These are phyloP conservation scores for Naso thynnoides DNA, from an alignment of 2,797 vertebrate species.

Conservation along the genomic window DNA sequence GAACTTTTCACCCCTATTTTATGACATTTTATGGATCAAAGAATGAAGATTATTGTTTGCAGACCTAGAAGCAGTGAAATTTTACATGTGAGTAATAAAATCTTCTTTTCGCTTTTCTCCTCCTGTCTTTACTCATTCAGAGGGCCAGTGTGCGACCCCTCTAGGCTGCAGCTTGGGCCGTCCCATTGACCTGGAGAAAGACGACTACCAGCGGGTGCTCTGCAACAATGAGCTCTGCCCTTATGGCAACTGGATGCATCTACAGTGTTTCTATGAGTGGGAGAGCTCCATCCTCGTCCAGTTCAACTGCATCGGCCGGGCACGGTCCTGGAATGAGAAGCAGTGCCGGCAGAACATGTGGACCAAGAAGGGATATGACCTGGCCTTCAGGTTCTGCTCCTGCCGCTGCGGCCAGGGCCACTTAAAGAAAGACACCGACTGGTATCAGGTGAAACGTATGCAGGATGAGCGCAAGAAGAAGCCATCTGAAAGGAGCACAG, in stretches of 20 bases:
- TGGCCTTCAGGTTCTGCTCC: slow-evolving; percentile 98
- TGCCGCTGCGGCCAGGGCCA: slow-evolving; percentile 98
- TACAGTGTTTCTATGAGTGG: slow-evolving; percentile 99
- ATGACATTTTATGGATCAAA: too few relatives aligned
- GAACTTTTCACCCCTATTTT: too few relatives aligned
- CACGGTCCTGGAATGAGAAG: slow-evolving; percentile 99
- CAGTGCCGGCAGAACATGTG: slow-evolving; percentile 99
- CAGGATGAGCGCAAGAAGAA: slow-evolving; percentile 97
- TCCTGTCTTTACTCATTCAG: slow-evolving; percentile 76
- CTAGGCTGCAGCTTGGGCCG: slow-evolving; percentile 93
- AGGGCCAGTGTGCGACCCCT: slow-evolving; percentile 93
- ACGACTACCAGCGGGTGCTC: slow-evolving; percentile 97
- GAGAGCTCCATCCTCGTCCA: slow-evolving; percentile 99
- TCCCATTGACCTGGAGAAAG: slow-evolving; percentile 94
- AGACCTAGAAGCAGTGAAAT: not conserved
- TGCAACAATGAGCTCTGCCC: slow-evolving; percentile 98
- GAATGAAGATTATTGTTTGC: too few relatives aligned
- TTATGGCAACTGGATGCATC: slow-evolving; percentile 96
- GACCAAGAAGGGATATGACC: slow-evolving; percentile 99
- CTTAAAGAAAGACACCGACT: slow-evolving; percentile 98
- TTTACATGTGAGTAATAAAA: not conserved
- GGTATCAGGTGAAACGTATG: slow-evolving; percentile 97
- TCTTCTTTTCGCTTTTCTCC: too few relatives aligned
- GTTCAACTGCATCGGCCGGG: slow-evolving; percentile 98
- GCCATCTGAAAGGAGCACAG: slow-evolving; percentile 87